Evolutionary conservation across 1,140 invertebrate species (phyloP), one percentile per base, ranked within the genome.

Genomic region (Euura lappo): DNA sequence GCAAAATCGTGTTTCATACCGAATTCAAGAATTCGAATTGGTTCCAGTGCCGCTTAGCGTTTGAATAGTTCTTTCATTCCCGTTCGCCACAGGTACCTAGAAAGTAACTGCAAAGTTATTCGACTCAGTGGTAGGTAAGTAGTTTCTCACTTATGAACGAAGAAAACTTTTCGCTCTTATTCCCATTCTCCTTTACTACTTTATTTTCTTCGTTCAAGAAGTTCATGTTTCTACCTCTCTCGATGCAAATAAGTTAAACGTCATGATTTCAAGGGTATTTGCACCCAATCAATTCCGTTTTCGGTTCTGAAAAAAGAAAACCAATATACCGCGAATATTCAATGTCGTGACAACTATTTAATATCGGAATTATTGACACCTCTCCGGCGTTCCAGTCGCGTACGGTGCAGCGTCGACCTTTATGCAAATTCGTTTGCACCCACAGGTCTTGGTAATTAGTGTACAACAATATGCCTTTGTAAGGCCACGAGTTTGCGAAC

Each of bases 401-500:
- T 11, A 8, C 51, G 51, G 51, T n/a, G 13, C 51, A 51, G 3
- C 51, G 28, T 8, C 8, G 10, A 60, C 3, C 51, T 60, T 60
- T 60, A 60, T 60, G 51, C 51, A 60, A 60, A 60, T 60, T 60
- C 51, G 51, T 60, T 60, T 60, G 51, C 13, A 11, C 51, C 51
- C 51, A 60, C 51, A 60, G 13, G 51, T 60, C 28, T 2, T 11
- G 51, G 51, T 60, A 60, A 60, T 60, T 60, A 60, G 51, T 60
- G 51, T 60, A 60, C 13, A 60, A 60, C 51, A 60, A 60, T 60
- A 60, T 60, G 51, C 51, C 51, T 60, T 60, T 60, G 51, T 60
- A 6, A 60, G 51, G 51, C 51, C 8, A n/a, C 13, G 51, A 60
- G 51, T 60, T 28, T 6, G 51, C 51, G 51, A 60, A n/a, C 8